Percentiles rank a stretch among this genome's conserved stretches.
Evolutionary conservation across 1,140 invertebrate genomes (phyloP).

Genomic region (Uloborus diversus): DNA sequence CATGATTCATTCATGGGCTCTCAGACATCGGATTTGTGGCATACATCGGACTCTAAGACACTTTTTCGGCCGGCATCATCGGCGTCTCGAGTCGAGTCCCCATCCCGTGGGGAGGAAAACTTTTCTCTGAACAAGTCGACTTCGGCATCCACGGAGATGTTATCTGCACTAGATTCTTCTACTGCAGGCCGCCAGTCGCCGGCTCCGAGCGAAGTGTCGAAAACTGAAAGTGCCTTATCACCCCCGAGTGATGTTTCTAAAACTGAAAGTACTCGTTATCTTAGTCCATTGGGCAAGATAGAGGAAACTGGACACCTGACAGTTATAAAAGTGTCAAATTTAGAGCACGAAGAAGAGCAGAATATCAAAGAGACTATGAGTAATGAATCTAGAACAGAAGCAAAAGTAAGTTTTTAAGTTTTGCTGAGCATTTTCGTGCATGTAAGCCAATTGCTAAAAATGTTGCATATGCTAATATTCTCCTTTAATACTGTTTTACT

Average conservation of each 20-base stretch:
- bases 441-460: too few species aligned
- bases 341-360: constrained; percentile 30
- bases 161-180: constrained; percentile 59
- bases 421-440: too few species aligned
- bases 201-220: constrained; percentile 63
- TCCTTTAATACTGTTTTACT: too few species aligned
- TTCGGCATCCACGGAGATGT: constrained; percentile 61
- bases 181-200: constrained; percentile 63
- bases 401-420: not conserved
- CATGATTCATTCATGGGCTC: constrained; percentile 32
- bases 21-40: constrained; percentile 35
- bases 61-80: constrained; percentile 62
- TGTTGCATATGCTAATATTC: too few species aligned
- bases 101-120: constrained; percentile 60
- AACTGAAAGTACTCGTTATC: constrained; percentile 62
- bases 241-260: constrained; percentile 64
- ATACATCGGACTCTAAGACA: constrained; percentile 48
- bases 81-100: constrained; percentile 61
- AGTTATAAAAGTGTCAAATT: constrained; percentile 37
- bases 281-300: constrained; percentile 60
- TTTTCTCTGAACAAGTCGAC: constrained; percentile 60
- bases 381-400: constrained; percentile 1
- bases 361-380: constrained; percentile 23
- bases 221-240: constrained; percentile 64
- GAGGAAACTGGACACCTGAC: constrained; percentile 59